A percentile compares a stretch with the other conserved stretches of the same genome.
Conservation (phyloP, 2,113 vertebrate genomes). For the Myrmecobius fasciatus region DNA sequence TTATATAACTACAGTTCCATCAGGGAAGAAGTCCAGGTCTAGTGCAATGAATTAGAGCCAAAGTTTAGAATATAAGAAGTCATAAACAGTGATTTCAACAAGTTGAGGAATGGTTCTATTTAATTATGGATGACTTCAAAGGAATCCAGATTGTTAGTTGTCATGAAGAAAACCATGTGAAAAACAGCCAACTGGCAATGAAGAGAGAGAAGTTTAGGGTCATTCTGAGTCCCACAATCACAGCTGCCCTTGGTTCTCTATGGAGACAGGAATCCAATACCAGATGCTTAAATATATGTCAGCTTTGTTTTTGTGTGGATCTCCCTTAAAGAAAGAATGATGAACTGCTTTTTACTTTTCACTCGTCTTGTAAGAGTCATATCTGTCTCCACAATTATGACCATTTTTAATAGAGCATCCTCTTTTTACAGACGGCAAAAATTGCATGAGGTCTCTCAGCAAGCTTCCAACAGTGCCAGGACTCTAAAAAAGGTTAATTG, state of each 20-base stretch:
- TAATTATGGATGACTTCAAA: neutral
- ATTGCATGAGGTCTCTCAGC: neutral
- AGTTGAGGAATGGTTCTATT: neutral
- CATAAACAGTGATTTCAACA: neutral
- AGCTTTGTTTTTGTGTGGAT: neutral
- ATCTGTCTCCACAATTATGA: neutral
- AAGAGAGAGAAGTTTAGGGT: neutral
- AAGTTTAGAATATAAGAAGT: neutral
- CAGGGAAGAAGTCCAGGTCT: neutral
- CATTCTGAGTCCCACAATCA: neutral
- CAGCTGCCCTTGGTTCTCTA: neutral
- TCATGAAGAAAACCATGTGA: conserved; percentile 4
- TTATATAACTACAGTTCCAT: neutral
- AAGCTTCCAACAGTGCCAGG: neutral
- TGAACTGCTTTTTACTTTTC: conserved; percentile 10
- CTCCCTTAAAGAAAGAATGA: neutral
- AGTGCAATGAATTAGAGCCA: neutral
- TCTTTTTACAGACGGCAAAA: neutral
- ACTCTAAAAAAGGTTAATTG: neutral
- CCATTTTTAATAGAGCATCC: neutral
- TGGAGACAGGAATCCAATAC: neutral
- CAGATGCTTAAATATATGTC: neutral
- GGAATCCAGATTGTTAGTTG: neutral
- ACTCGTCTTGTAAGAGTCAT: conserved; percentile 34
- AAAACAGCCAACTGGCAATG: conserved; percentile 1